Base-by-base conservation (phyloP, 1,140 invertebrate genomes). In the Liolophura sinensis region DNA sequence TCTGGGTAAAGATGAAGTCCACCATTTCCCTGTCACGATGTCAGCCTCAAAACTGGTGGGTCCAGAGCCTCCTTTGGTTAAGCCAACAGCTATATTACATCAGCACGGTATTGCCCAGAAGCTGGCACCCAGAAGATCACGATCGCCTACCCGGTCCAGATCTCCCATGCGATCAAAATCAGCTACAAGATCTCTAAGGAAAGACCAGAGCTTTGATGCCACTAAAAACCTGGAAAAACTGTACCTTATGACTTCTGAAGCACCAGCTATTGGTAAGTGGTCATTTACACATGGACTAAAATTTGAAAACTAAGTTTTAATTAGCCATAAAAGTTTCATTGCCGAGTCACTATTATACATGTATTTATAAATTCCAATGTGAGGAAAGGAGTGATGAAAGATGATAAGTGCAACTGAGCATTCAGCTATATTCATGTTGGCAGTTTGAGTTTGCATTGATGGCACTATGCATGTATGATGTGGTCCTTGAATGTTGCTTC, bases 241-340 rank as follows among this genome's bases (percentile, higher is more conserved):
- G 62, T 73, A 71, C 58, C 48, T 67, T 20, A 68, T 71, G 67
- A 46, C 56, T 15, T 58, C 65, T 20, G 64, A 68, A 40, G 72
- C 74, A 27, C 72, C 72, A 27, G 54, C 48, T 47, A 74, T 65
- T 60, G 54, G 72, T 74, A 64, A 58, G 58, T 40, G 9, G 31
- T 40, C 31, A 40, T 40, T 40, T 3, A 9, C 31, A 40, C 3
- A 9, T 40, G 31, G 3, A 40, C 31, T 9, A 40, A 40, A 40
- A 40, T n/a, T n/a, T n/a, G n/a, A n/a, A n/a, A n/a, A n/a, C n/a
- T n/a, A 40, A 40, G 31, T 40, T 40, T 40, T 40, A 3, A 5
- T 40, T 40, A 40, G 3, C 9, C 31, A 40, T 3, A 40, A 40
- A 40, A 5, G 9, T 40, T 40, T 40, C 9, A 40, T 40, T 40